Evolutionary conservation across 2,113 vertebrate species (phyloP).

Genomic region (Phrynosoma blainvillii): DNA sequence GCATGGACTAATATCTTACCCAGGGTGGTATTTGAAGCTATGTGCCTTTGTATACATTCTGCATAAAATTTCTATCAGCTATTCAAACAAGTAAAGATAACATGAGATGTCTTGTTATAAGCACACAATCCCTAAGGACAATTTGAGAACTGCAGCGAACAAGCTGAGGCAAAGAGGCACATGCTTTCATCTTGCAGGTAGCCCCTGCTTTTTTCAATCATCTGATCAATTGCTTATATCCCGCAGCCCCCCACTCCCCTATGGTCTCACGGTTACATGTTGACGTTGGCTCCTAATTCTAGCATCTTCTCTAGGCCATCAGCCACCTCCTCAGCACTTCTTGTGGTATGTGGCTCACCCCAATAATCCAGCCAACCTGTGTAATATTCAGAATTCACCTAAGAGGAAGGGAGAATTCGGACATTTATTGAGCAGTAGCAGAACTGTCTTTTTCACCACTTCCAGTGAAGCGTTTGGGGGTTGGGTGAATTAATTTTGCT

Average conservation of each 20-base stretch:
- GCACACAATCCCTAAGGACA: neutral
- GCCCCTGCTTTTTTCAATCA: neutral
- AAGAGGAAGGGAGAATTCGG: constrained; percentile 29
- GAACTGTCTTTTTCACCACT: neutral
- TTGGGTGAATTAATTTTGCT: neutral
- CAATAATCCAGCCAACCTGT: constrained; percentile 98
- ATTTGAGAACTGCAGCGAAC: neutral
- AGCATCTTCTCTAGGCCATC: constrained; percentile 84
- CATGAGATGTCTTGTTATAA: neutral
- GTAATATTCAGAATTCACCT: constrained; percentile 99
- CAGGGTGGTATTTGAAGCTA: neutral
- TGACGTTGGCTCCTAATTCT: constrained; percentile 89
- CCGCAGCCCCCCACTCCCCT: constrained; percentile 17
- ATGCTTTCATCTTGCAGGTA: neutral
- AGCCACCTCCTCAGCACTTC: constrained; percentile 74
- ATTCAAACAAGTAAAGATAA: fast-evolving
- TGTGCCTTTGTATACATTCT: neutral
- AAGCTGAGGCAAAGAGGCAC: neutral
- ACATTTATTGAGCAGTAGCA: neutral
- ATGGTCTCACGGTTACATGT: constrained; percentile 83
- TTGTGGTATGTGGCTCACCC: constrained; percentile 84
- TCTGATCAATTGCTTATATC: neutral
- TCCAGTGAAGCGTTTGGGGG: neutral
- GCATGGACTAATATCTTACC: neutral
- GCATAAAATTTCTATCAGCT: neutral